Evolutionary conservation across 2,888 invertebrate genomes (phyloP).

Genomic region (Rhagonycha lutea): DNA sequence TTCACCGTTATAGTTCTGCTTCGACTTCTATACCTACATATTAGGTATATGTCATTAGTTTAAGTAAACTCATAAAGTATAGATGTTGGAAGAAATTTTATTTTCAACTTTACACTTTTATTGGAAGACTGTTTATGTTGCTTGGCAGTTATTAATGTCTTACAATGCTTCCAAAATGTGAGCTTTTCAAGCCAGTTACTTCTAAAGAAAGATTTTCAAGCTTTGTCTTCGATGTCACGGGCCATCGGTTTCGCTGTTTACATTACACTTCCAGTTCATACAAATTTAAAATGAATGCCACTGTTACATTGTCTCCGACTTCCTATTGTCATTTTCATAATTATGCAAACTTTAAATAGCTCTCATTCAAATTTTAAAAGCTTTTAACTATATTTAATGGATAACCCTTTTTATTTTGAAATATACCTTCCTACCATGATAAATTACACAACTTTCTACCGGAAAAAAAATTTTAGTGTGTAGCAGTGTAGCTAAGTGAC

Average conservation of each 20-base stretch:
- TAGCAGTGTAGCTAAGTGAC: neutral
- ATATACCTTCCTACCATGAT: neutral
- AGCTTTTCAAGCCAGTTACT: constrained; percentile 28
- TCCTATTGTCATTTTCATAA: constrained; percentile 29
- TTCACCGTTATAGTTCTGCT: constrained; percentile 29
- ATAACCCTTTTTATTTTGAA: neutral
- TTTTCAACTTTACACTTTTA: constrained; percentile 33
- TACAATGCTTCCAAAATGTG: constrained; percentile 31
- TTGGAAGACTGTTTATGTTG: constrained; percentile 34
- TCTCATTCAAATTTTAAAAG: constrained; percentile 23
- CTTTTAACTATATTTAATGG: constrained; percentile 13
- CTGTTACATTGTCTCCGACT: constrained; percentile 29
- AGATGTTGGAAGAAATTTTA: constrained; percentile 28
- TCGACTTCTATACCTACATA: constrained; percentile 27
- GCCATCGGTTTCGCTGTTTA: constrained; percentile 34
- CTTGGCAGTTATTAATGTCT: constrained; percentile 33
- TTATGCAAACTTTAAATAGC: constrained; percentile 31
- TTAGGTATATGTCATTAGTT: constrained; percentile 17
- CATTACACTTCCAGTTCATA: constrained; percentile 30
- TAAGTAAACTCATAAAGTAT: constrained; percentile 32
- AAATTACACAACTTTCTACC: neutral
- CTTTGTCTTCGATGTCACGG: constrained; percentile 34
- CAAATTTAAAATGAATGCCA: constrained; percentile 32
- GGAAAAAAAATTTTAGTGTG: neutral
- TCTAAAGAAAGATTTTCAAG: constrained; percentile 27